A percentile compares a stretch with the other conserved stretches of the same genome.
Evolutionary conservation across 2,888 invertebrate genomes (phyloP).

Genomic region (Diarsia brunnea): DNA sequence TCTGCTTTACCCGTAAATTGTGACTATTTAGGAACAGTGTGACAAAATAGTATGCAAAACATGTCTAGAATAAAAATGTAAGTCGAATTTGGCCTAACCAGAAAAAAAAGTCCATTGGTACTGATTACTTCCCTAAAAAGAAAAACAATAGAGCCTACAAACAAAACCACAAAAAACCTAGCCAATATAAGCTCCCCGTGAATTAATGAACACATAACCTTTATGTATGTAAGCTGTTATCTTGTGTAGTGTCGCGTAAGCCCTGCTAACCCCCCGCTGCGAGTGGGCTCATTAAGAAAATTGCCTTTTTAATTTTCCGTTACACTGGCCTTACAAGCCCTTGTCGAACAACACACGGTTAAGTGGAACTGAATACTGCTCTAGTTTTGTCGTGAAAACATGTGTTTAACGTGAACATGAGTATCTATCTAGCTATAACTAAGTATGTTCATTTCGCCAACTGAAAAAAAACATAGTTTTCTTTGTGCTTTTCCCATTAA

Average conservation of each 20-base stretch:
- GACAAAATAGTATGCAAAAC: not conserved
- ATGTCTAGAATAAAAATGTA: not conserved
- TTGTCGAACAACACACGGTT: constrained; percentile 68
- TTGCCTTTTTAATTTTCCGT: constrained; percentile 88
- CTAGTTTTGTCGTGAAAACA: constrained; percentile 63
- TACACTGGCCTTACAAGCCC: constrained; percentile 72
- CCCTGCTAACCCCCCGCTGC: constrained; percentile 74
- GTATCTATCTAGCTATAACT: not conserved
- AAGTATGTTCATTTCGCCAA: not conserved
- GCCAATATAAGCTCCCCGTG: constrained; percentile 1
- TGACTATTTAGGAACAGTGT: not conserved
- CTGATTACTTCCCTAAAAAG: not conserved
- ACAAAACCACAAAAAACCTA: constrained; percentile 10
- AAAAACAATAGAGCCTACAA: not conserved
- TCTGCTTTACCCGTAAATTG: constrained; percentile 22
- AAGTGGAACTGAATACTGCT: constrained; percentile 67
- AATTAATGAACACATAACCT: constrained; percentile 47
- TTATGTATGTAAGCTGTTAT: constrained; percentile 48
- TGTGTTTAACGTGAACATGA: constrained; percentile 26
- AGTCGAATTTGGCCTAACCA: not conserved
- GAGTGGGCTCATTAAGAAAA: constrained; percentile 84
- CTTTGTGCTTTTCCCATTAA: constrained; percentile 14
- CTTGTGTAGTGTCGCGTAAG: constrained; percentile 63
- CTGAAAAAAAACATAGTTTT: constrained; percentile 5
- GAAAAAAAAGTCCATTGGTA: not conserved